phyloP scores from a whole-genome alignment of 1,140 invertebrate genomes.

The Euura lappo region DNA sequence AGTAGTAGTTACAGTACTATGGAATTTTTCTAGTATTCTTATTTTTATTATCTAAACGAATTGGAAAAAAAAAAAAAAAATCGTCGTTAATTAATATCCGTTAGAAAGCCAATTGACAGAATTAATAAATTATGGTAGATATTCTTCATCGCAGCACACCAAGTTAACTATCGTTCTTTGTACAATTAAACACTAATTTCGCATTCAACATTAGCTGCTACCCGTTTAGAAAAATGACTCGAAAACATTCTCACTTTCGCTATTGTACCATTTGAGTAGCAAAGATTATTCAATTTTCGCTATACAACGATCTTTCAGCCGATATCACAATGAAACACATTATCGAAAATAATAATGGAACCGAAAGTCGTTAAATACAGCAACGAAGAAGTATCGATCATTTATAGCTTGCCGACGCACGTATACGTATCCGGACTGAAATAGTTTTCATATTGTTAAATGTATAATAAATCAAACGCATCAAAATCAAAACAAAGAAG shows the following conservation, averaged over 20 bases:
- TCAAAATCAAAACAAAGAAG: background rate
- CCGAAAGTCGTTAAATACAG: background rate
- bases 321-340: too few species aligned
- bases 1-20: background rate
- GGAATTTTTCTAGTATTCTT: background rate
- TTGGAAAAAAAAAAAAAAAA: background rate
- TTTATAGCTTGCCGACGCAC: too few species aligned
- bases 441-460: background rate
- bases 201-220: background rate
- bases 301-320: too few species aligned
- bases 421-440: background rate
- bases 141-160: background rate
- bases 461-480: background rate
- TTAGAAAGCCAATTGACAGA: constrained; percentile 1
- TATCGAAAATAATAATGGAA: too few species aligned
- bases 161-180: background rate
- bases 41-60: background rate
- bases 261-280: too few species aligned
- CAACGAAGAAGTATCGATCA: background rate
- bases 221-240: background rate
- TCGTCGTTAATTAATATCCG: background rate
- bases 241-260: too few species aligned
- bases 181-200: background rate
- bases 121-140: background rate
- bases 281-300: too few species aligned